Evolutionary conservation across 2,888 invertebrate genomes (phyloP).

Genomic region (Argyresthia albistria): DNA sequence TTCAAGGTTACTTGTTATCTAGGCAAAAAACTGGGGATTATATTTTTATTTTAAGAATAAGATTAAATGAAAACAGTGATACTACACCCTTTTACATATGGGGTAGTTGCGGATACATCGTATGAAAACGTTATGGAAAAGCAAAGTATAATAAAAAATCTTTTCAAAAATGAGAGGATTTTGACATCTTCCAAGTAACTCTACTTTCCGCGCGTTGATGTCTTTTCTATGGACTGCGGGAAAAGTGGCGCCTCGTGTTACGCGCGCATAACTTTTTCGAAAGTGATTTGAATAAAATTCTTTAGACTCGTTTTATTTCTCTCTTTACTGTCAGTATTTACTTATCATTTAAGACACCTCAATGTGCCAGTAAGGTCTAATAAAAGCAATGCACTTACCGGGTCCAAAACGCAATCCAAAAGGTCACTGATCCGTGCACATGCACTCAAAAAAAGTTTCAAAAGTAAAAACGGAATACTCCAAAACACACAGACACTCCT

Average conservation of each 20-base stretch:
- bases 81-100: too few relatives aligned
- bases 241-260: background rate
- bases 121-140: too few relatives aligned
- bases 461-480: slow-evolving; percentile 17
- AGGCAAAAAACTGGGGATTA: too few relatives aligned
- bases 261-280: background rate
- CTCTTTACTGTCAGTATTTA: background rate
- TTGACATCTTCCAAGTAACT: too few relatives aligned
- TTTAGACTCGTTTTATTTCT: background rate
- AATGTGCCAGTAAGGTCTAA: background rate
- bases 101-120: too few relatives aligned
- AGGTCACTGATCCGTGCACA: slow-evolving; percentile 38
- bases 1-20: too few relatives aligned
- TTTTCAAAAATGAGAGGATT: too few relatives aligned
- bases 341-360: background rate
- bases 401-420: slow-evolving; percentile 68
- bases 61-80: too few relatives aligned
- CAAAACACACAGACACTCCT: slow-evolving; percentile 31
- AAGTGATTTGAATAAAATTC: background rate
- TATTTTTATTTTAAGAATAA: too few relatives aligned
- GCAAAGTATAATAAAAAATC: too few relatives aligned
- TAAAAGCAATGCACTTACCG: slow-evolving; percentile 33
- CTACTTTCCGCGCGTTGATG: background rate
- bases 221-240: background rate
- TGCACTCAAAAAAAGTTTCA: slow-evolving; percentile 25